A percentile compares a stretch with the other conserved stretches of the same genome.
phyloP scores from a whole-genome alignment of 2,888 invertebrate genomes.

The Druceiella hillmani region DNA sequence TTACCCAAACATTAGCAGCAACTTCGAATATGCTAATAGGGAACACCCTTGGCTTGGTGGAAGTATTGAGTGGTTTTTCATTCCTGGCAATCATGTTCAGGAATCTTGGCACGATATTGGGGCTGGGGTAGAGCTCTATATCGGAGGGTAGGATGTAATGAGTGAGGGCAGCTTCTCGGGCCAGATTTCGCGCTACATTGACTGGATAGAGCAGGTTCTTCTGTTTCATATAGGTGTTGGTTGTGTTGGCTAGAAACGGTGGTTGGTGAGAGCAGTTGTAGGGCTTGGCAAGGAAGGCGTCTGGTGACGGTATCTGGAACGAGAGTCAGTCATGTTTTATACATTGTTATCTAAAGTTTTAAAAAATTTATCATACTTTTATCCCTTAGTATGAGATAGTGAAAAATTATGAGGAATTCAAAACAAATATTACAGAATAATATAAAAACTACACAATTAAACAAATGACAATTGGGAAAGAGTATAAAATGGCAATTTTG shows the following conservation, averaged over 20 bases:
- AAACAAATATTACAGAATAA: no score
- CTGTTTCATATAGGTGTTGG: constrained; percentile 69
- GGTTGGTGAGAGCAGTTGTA: constrained; percentile 68
- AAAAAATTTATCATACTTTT: no score
- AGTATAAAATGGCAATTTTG: neutral
- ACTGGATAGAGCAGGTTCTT: constrained; percentile 84
- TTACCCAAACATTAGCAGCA: constrained; percentile 47
- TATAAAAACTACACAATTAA: neutral
- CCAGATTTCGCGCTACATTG: constrained; percentile 86
- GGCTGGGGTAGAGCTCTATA: constrained; percentile 87
- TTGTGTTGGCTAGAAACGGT: constrained; percentile 62
- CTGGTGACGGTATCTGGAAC: constrained; percentile 62
- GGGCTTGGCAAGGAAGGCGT: constrained; percentile 53
- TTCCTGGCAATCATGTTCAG: constrained; percentile 78
- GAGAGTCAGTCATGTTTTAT: constrained; percentile 8
- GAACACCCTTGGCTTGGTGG: constrained; percentile 64
- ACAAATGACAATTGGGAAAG: neutral
- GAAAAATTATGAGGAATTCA: no score
- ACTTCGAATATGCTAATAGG: constrained; percentile 89
- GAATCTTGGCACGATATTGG: constrained; percentile 73
- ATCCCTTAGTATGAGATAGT: no score
- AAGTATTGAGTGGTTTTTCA: constrained; percentile 55
- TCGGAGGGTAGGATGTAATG: constrained; percentile 82
- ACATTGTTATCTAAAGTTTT: no score
- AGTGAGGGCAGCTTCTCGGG: constrained; percentile 75